A percentile compares a stretch with the other conserved stretches of the same genome.
phyloP scores from a whole-genome alignment of 2,113 vertebrate species.

The Cyphomyrus discorhynchus region DNA sequence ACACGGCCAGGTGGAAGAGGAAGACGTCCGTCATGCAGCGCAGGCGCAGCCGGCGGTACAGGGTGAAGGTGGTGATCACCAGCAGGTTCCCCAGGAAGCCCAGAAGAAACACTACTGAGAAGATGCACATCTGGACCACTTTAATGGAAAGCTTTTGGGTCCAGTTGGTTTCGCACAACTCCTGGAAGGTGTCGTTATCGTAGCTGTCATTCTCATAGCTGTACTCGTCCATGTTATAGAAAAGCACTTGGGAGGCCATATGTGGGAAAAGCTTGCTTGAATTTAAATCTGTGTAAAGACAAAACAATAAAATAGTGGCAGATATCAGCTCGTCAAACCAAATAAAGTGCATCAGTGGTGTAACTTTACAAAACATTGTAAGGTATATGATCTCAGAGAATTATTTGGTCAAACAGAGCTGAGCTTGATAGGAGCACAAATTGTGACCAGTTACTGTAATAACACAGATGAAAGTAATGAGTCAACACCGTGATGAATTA shows the following conservation, averaged over 20 bases:
- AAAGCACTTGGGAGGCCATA: background rate
- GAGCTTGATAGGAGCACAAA: background rate
- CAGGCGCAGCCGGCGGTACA: constrained; percentile 52
- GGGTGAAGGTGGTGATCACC: constrained; percentile 76
- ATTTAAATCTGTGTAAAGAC: background rate
- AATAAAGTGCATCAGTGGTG: background rate
- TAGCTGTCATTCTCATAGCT: background rate
- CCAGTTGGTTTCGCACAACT: constrained; percentile 58
- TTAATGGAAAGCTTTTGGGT: constrained; percentile 51
- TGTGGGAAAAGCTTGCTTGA: background rate
- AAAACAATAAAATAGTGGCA: background rate
- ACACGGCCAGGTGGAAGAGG: constrained; percentile 78
- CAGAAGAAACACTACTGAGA: constrained; percentile 62
- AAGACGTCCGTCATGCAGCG: constrained; percentile 74
- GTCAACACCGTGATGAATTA: background rate
- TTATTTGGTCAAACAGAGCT: background rate
- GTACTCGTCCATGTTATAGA: background rate
- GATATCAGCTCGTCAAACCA: background rate
- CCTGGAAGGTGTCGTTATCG: background rate
- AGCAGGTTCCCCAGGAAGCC: constrained; percentile 73
- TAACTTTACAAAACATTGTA: background rate
- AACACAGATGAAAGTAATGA: background rate
- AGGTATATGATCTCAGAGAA: background rate
- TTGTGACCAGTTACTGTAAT: background rate
- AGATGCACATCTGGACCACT: constrained; percentile 64